A percentile compares a stretch with the other conserved stretches of the same genome.
phyloP scores from a whole-genome alignment of 2,888 invertebrate genomes.

The Crematogaster levior region DNA sequence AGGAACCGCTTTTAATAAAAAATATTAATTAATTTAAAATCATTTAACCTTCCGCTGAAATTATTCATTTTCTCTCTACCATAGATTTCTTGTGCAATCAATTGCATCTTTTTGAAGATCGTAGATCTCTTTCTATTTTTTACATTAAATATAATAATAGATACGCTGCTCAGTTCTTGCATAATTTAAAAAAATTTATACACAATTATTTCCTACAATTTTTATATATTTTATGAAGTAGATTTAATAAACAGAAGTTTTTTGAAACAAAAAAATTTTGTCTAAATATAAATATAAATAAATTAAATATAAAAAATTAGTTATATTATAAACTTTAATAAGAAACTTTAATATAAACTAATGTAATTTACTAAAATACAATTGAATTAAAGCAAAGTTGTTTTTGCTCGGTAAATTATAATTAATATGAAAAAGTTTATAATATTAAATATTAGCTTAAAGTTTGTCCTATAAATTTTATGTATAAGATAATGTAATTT shows the following conservation, averaged over 20 bases:
- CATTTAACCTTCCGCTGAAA: not conserved
- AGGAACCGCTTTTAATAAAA: slow-evolving; percentile 59
- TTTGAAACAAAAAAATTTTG: not conserved
- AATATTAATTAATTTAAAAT: not conserved
- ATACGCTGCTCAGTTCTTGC: not conserved
- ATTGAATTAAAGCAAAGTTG: not conserved
- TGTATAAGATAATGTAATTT: not conserved
- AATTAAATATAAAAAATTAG: not conserved
- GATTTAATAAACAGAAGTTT: no score
- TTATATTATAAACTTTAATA: not conserved
- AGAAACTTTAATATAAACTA: not conserved
- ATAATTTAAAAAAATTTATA: not conserved
- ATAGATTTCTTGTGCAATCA: not conserved
- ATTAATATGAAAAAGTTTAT: not conserved
- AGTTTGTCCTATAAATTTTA: not conserved
- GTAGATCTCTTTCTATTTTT: not conserved
- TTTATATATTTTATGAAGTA: not conserved
- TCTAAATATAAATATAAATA: no score
- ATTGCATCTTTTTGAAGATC: not conserved
- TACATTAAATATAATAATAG: not conserved
- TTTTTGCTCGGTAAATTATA: not conserved
- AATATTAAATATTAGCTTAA: not conserved
- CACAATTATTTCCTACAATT: not conserved
- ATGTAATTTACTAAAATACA: not conserved
- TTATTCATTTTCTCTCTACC: not conserved